phyloP scores from a whole-genome alignment of 2,113 vertebrate species.

The Poeciliopsis occidentalis region DNA sequence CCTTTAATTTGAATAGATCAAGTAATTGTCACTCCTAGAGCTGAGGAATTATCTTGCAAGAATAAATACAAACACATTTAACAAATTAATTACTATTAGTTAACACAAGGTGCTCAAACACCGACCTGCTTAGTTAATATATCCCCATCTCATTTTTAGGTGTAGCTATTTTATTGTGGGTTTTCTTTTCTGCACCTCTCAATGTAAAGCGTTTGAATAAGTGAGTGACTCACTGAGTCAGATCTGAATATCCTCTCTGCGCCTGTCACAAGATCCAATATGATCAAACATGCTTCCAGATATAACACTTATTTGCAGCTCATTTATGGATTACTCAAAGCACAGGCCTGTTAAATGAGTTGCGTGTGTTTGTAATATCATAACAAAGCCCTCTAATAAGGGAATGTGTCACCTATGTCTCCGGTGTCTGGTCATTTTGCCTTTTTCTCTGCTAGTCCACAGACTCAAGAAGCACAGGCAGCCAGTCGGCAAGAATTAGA shows the following conservation, averaged over 20 bases:
- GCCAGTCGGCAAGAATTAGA: slow-evolving; percentile 76
- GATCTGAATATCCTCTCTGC: slow-evolving; percentile 2
- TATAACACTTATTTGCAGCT: slow-evolving; percentile 32
- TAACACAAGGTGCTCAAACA: too few species aligned
- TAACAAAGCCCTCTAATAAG: slow-evolving; percentile 56
- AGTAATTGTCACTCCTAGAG: too few species aligned
- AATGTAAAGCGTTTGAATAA: background rate
- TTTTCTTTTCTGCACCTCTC: background rate
- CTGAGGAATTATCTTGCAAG: too few species aligned
- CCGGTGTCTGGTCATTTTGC: slow-evolving; percentile 48
- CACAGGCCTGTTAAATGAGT: slow-evolving; percentile 10
- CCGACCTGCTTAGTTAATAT: too few species aligned
- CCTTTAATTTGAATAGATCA: too few species aligned
- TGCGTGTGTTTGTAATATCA: slow-evolving; percentile 17
- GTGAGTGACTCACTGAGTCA: slow-evolving; percentile 9
- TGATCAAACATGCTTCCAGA: slow-evolving; percentile 9
- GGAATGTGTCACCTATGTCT: slow-evolving; percentile 57
- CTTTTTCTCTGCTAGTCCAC: slow-evolving; percentile 45
- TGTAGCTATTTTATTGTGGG: background rate
- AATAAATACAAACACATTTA: too few species aligned
- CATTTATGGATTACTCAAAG: slow-evolving; percentile 24
- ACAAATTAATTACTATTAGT: too few species aligned
- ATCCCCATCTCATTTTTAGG: background rate
- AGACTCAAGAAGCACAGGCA: slow-evolving; percentile 71
- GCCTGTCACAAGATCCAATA: slow-evolving; percentile 5